Percentiles rank a stretch among this genome's conserved stretches.
Conservation (phyloP, 2,888 invertebrate species). For the Leptinotarsa tumamoca region DNA sequence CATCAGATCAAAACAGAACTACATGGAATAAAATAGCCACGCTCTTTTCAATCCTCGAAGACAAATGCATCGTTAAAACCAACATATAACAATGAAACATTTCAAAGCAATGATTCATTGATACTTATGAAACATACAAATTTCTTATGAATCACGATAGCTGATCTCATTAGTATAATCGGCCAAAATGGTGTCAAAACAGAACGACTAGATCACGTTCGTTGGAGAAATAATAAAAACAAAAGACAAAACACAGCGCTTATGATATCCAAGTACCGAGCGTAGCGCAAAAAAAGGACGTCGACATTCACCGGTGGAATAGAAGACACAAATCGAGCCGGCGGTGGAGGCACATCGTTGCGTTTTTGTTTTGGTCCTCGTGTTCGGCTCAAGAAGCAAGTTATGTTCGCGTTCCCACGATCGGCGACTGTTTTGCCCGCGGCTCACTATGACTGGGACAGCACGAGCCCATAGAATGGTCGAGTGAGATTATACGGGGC, state of each 20-base stretch:
- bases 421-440: conserved; percentile 56
- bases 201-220: conserved; percentile 17
- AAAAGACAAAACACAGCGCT: conserved; percentile 13
- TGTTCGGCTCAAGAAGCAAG: conserved; percentile 42
- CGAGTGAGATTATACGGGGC: conserved; percentile 18
- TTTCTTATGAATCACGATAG: neutral
- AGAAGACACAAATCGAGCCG: conserved; percentile 39
- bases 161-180: conserved; percentile 20
- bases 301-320: conserved; percentile 27
- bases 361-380: conserved; percentile 27
- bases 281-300: conserved; percentile 24
- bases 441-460: conserved; percentile 49
- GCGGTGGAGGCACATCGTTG: conserved; percentile 37
- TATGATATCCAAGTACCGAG: conserved; percentile 1
- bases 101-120: neutral
- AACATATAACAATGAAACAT: neutral
- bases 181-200: conserved; percentile 16
- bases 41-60: too few relatives aligned
- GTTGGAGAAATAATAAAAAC: conserved; percentile 12
- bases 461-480: conserved; percentile 50
- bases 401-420: conserved; percentile 59
- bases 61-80: too few relatives aligned
- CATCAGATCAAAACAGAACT: too few relatives aligned
- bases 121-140: neutral
- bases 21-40: too few relatives aligned